Conservation (phyloP, 2,888 invertebrate species). For the Zootermopsis nevadensis region DNA sequence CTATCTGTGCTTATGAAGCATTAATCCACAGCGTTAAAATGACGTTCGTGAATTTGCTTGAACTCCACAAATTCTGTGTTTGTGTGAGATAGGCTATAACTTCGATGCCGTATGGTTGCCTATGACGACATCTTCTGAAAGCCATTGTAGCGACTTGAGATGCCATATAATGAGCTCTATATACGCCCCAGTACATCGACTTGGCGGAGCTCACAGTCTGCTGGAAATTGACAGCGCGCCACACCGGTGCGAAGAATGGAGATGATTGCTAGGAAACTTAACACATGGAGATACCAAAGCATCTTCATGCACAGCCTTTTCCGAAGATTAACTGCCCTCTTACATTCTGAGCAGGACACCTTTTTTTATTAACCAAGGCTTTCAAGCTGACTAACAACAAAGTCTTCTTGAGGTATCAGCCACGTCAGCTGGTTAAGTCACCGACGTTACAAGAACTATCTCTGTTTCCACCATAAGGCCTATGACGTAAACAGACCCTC, state of each 20-base stretch:
- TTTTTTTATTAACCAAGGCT: too few relatives aligned
- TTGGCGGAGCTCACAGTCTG: conserved; percentile 17
- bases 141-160: conserved; percentile 23
- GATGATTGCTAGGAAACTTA: neutral
- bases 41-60: neutral
- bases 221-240: conserved; percentile 16
- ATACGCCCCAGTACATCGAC: conserved; percentile 23
- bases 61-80: neutral
- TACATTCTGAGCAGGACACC: too few relatives aligned
- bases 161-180: conserved; percentile 8
- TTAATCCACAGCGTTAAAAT: neutral
- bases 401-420: too few relatives aligned
- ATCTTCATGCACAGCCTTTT: too few relatives aligned
- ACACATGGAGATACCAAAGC: too few relatives aligned
- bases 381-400: too few relatives aligned
- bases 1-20: neutral
- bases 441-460: too few relatives aligned
- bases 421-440: too few relatives aligned
- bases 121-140: conserved; percentile 20
- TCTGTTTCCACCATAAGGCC: too few relatives aligned
- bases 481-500: too few relatives aligned
- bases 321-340: too few relatives aligned
- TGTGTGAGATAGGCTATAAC: neutral
- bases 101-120: neutral
- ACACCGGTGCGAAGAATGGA: neutral